Conservation (phyloP, 2,797 vertebrate species). For the Mormyrus hasselquistii region DNA sequence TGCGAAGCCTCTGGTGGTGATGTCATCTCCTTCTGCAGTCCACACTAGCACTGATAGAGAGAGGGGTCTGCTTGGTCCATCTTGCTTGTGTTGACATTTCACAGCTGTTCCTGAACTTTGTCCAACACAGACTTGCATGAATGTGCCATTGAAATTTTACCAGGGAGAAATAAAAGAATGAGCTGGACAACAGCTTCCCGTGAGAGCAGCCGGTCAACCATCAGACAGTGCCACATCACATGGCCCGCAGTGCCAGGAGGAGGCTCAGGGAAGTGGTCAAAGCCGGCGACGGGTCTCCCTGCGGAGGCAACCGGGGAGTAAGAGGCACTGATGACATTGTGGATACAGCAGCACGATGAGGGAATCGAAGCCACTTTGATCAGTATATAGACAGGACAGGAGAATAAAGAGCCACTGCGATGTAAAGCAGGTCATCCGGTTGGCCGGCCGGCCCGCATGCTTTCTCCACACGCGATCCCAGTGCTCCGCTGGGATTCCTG, state of each 20-base stretch:
- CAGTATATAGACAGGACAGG: neutral
- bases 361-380: slow-evolving; percentile 11
- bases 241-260: neutral
- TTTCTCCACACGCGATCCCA: neutral
- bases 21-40: neutral
- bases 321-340: slow-evolving; percentile 14
- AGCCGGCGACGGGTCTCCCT: neutral
- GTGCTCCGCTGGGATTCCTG: slow-evolving; percentile 35
- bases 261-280: neutral
- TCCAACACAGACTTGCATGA: neutral
- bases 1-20: neutral
- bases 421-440: slow-evolving; percentile 2
- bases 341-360: neutral
- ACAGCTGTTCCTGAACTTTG: neutral
- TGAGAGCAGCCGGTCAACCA: neutral
- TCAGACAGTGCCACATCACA: neutral
- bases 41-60: neutral
- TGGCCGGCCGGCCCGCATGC: neutral
- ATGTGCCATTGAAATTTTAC: neutral
- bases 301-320: slow-evolving; percentile 6
- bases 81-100: neutral
- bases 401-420: slow-evolving; percentile 1
- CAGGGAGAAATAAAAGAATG: neutral
- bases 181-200: neutral
- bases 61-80: neutral